Base-by-base conservation (phyloP, 2,888 invertebrate genomes). In the Tinea semifulvella region DNA sequence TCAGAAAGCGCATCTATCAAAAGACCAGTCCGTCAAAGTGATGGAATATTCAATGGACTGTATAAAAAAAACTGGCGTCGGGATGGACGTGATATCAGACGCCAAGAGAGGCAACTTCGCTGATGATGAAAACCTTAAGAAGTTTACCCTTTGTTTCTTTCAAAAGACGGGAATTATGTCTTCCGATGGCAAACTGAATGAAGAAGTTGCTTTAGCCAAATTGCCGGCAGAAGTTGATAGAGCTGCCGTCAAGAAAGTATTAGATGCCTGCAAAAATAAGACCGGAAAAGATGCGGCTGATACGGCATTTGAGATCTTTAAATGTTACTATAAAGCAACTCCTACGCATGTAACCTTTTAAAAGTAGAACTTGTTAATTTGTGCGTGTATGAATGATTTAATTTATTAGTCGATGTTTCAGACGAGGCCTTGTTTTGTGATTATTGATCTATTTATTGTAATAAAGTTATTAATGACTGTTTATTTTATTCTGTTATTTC, bases 111-210 rank as follows among this genome's bases (percentile, higher is more conserved):
- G 83, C 0, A 53, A 68, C 2, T 57, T 75, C 6, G 49, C 50
- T 47, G 72, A 82, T 1, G 77, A 81, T 38, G 70, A 75, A 6
- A 59, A 52, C 0, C 50, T 83, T 1, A 81, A 81, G 51, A 72
- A 76, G 36, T 81, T 80, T 49, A 58, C 67, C 0, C 56, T 74
- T 0, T 84, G 84, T 53, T 71, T 83, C 61, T 73, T 80, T 57
- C 59, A 75, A 47, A 80, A 76, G 48, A 58, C 74, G 1, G 70
- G 67, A 2, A 63, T 80, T 2, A 39, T 76, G 0, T 55, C 56
- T 11, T 35, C 50, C 1, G 67, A 72, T 36, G 77, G 70, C 1
- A 70, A 77, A 43, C 49, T 83, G 10, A 77, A 81, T 17, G 63
- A 69, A 0, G 81, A 79, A 3, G 63, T 58, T 1, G 67, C 82